Base-by-base conservation (phyloP, 2,113 vertebrate genomes). In the human (Homo sapiens) region DNA sequence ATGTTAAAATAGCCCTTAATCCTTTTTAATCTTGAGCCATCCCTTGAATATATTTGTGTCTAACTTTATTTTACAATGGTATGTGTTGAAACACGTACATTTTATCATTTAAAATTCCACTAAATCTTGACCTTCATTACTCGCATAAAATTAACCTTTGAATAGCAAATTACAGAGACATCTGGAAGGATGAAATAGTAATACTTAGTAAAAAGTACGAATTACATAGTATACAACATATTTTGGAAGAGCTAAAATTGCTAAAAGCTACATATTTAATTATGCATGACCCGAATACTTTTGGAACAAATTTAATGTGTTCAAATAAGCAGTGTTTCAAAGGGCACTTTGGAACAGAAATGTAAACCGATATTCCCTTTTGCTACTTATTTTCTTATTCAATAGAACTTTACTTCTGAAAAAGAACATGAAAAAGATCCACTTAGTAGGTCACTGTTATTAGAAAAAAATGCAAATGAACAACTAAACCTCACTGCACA, bases 391-490 rank as follows among this genome's bases (percentile, higher is more conserved):
- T 98, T 97, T 93, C 83, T 98, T 85, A 85, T 80, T 96, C 84
- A 93, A 64, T 95, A 97, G 35, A 94, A 97, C 81, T 98, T 98
- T 90, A 88, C 12, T n/a, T 92, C 66, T 23, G 59, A 83, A 98
- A 95, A 88, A 61, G 90, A 61, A 93, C 81, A 96, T 92, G 97
- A 97, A 89, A 91, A 98, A 83, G 97, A 43, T 9, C 95, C 93
- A 97, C 97, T 98, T 97, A 98, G 83, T 98, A 98, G 97, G 97
- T 98, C 98, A 98, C 95, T 96, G 93, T 96, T 98, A 98, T 98
- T 98, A 97, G 93, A 98, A 98, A 94, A 92, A 98, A 98, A 98
- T 98, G 98, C 97, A 98, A 98, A 98, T 98, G 97, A 97, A 90
- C 83, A 95, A 38, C 95, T 95, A 93, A 98, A 97, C 97, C 96